Conservation (phyloP, 1,140 invertebrate species). For the Megalopta genalis region DNA sequence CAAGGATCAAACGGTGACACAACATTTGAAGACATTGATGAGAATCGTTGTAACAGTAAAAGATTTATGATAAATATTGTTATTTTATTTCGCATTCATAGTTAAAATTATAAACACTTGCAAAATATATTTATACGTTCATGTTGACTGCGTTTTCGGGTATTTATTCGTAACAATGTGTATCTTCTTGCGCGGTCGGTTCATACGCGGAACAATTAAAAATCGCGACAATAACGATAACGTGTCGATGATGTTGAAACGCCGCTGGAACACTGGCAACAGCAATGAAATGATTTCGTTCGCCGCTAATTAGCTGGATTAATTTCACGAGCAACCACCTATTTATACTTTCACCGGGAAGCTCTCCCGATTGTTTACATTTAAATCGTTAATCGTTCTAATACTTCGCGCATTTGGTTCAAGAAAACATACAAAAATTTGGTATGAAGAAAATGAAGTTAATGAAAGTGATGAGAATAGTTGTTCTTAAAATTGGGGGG, state of each 20-base stretch:
- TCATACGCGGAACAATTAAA: slow-evolving; percentile 22
- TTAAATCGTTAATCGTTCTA: slow-evolving; percentile 33
- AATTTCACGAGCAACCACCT: neutral
- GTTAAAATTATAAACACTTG: slow-evolving; percentile 37
- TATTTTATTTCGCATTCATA: slow-evolving; percentile 41
- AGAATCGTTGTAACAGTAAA: neutral
- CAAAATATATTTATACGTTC: slow-evolving; percentile 39
- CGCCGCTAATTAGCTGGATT: slow-evolving; percentile 56
- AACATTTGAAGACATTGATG: neutral
- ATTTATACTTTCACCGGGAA: slow-evolving; percentile 8
- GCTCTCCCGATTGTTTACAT: slow-evolving; percentile 30
- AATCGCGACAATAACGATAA: slow-evolving; percentile 28
- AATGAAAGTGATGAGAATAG: neutral
- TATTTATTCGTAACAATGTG: slow-evolving; percentile 1
- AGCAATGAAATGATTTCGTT: slow-evolving; percentile 47
- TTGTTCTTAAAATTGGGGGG: neutral
- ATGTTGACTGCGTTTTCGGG: slow-evolving; percentile 8
- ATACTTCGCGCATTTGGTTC: slow-evolving; percentile 53
- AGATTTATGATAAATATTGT: slow-evolving; percentile 25
- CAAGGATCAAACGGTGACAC: neutral
- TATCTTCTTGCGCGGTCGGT: neutral
- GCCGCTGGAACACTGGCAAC: slow-evolving; percentile 35
- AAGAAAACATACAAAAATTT: slow-evolving; percentile 23
- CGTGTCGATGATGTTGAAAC: slow-evolving; percentile 15
- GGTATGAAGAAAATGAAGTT: slow-evolving; percentile 7